These are phyloP conservation scores for Onychostruthus taczanowskii DNA, from an alignment of 2,113 vertebrate genomes.

Conservation along the genomic window DNA sequence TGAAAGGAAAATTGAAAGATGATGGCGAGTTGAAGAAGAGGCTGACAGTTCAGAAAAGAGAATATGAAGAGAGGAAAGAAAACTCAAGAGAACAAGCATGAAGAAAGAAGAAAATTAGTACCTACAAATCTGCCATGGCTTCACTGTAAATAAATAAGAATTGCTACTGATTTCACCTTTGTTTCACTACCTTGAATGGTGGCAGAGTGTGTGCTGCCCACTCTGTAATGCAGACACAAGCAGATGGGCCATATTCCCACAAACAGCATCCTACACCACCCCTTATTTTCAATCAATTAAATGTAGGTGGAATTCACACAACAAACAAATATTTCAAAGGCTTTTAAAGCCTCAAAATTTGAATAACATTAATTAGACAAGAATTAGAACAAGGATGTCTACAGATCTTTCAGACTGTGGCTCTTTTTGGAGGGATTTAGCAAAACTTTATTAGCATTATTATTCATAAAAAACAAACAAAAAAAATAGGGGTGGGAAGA, in stretches of 20 bases:
- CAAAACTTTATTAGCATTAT: background rate
- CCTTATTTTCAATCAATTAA: background rate
- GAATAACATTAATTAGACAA: background rate
- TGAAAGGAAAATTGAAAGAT: background rate
- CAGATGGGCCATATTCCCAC: background rate
- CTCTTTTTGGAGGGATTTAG: background rate
- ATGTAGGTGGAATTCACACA: background rate
- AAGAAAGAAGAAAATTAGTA: background rate
- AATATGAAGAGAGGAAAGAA: background rate
- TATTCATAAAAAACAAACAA: background rate
- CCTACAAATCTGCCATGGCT: background rate
- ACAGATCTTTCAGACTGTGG: background rate
- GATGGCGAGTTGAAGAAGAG: rapidly evolving
- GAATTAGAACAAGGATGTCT: background rate
- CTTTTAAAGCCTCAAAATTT: background rate
- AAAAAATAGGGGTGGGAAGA: background rate
- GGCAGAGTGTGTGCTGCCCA: background rate
- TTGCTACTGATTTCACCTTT: background rate
- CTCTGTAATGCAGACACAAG: background rate
- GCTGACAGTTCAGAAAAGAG: background rate
- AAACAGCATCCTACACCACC: background rate
- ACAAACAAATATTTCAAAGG: background rate
- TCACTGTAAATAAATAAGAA: background rate
- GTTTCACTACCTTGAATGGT: background rate
- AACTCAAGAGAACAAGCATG: background rate